Base-by-base conservation (phyloP, 2,113 vertebrate species). In the Tonatia bakeri region DNA sequence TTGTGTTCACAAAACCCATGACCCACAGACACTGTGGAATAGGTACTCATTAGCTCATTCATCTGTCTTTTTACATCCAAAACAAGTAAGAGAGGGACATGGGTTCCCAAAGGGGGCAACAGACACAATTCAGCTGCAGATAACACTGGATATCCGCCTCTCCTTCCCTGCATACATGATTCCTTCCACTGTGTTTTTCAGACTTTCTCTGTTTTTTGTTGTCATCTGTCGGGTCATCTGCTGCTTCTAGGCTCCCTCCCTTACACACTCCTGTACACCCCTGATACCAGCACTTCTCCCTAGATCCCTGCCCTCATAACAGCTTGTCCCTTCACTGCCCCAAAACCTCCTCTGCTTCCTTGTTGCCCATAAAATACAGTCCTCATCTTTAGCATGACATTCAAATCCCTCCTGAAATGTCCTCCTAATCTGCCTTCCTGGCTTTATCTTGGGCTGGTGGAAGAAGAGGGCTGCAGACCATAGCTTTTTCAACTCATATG, bases 341-440 rank as follows among this genome's bases (percentile, higher is more conserved):
- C 24, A 17, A 80, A 72, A 70, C 65, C 17, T 52, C 40, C 36
- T 92, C 47, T 36, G 26, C 15, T 76, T 47, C 73, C 43, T 76
- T 31, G 33, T 33, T 76, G 28, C 16, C 96, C 85, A 40, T 22
- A 45, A 94, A 94, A 81, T 89, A 19, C 72, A 94, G 84, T 92
- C 15, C 14, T 94, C 64, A 91, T 72, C 64, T 50, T 87, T 76
- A 40, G 16, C 20, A 85, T 59, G 33, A 45, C 28, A 79, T 75
- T 52, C 8, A 47, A 14, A 96, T 45, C 72, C 20, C 9, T 67
- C 73, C 19, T 5, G 70, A 97, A 88, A 80, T 17, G 65, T 24
- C 90, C 40, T 61, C 43, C 64, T 16, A 54, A 3, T 70, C 47
- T 95, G 43, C 54, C 87, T 90, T 93, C 52, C 76, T 87, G 65